Evolutionary conservation across 2,113 vertebrate genomes (phyloP).

Genomic region (Strigops habroptila): DNA sequence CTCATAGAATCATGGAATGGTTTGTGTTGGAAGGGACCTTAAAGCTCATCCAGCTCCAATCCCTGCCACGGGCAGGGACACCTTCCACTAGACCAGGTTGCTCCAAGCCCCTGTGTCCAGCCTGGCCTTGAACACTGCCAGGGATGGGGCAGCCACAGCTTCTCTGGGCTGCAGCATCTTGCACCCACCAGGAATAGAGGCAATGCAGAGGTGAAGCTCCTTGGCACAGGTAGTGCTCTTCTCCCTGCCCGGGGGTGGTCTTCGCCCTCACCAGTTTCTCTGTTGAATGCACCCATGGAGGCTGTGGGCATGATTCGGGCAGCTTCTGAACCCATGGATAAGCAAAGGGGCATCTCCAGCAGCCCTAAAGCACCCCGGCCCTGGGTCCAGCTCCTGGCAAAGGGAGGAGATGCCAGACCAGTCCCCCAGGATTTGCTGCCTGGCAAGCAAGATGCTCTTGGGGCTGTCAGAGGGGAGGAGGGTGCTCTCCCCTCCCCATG

Average conservation of each 20-base stretch:
- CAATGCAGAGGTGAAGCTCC: accelerated
- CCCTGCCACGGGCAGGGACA: neutral
- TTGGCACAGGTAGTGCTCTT: neutral
- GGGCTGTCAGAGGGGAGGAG: neutral
- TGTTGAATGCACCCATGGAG: neutral
- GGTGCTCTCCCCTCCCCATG: neutral
- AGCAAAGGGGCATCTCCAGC: neutral
- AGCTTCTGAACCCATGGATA: neutral
- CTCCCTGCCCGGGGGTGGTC: neutral
- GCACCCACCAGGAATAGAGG: neutral
- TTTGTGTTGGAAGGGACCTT: neutral
- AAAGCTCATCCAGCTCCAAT: neutral
- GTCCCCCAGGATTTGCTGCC: neutral
- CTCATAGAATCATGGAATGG: neutral
- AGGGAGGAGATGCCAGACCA: neutral
- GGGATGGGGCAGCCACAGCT: neutral
- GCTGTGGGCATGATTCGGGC: too few relatives aligned
- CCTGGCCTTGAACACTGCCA: neutral
- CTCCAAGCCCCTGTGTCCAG: neutral
- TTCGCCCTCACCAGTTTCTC: neutral
- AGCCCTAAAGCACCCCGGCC: neutral
- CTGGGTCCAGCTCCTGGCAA: neutral
- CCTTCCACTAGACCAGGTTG: neutral
- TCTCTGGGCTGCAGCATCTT: neutral
- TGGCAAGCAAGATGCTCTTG: neutral